phyloP scores from a whole-genome alignment of 2,797 vertebrate species.

The Decapterus maruadsi region DNA sequence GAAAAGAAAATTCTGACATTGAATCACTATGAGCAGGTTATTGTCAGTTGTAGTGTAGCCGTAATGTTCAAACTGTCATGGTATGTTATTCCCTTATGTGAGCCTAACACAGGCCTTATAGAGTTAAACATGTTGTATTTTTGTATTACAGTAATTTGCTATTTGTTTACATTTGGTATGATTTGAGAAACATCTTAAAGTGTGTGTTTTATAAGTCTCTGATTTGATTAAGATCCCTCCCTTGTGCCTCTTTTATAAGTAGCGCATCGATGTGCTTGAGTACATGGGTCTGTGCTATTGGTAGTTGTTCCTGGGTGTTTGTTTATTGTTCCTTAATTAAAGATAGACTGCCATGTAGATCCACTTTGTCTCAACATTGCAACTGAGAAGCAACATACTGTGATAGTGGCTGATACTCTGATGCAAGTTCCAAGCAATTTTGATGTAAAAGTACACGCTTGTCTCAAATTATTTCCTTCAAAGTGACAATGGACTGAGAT shows the following conservation, averaged over 20 bases:
- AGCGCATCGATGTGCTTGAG: constrained; percentile 87
- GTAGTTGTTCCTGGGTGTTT: constrained; percentile 87
- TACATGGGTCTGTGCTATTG: constrained; percentile 84
- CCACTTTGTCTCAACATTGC: constrained; percentile 80
- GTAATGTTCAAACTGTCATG: constrained; percentile 83
- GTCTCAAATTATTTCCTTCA: constrained; percentile 70
- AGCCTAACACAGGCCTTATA: constrained; percentile 87
- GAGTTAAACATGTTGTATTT: constrained; percentile 92
- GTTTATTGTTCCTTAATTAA: constrained; percentile 83
- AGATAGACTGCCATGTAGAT: constrained; percentile 84
- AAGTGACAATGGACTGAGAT: constrained; percentile 75
- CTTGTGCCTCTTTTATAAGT: constrained; percentile 89
- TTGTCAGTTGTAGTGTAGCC: constrained; percentile 82
- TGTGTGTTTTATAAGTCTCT: constrained; percentile 85
- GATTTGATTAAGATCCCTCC: constrained; percentile 83
- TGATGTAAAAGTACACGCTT: constrained; percentile 57
- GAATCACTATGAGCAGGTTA: constrained; percentile 79
- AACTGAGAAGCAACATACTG: constrained; percentile 82
- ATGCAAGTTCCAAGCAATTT: constrained; percentile 76
- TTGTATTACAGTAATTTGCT: constrained; percentile 92
- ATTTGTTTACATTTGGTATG: constrained; percentile 88
- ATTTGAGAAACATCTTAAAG: constrained; percentile 86
- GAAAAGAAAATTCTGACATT: constrained; percentile 77
- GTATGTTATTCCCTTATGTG: constrained; percentile 83
- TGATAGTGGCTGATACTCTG: constrained; percentile 80